A percentile compares a stretch with the other conserved stretches of the same genome.
These are phyloP conservation scores for Acronicta alni DNA, from an alignment of 2,888 invertebrate species.

Conservation along the genomic window DNA sequence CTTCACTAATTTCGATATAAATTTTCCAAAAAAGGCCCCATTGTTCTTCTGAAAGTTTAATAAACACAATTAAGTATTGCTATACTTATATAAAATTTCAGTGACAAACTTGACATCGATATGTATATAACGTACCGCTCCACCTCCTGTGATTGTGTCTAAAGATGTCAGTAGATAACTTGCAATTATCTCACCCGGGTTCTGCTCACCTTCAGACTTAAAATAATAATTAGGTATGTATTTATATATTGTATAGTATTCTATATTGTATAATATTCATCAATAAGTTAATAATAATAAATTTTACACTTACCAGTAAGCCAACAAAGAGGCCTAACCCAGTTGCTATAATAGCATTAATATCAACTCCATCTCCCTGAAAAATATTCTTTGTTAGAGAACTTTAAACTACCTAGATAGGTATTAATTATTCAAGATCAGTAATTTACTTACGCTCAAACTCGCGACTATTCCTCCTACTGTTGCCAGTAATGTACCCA, in stretches of 20 bases:
- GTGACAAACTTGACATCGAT: too few relatives aligned
- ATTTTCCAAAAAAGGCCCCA: slow-evolving; percentile 83
- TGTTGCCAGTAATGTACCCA: slow-evolving; percentile 81
- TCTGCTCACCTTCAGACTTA: slow-evolving; percentile 81
- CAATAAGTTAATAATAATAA: background rate
- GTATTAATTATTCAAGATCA: background rate
- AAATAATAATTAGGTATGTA: slow-evolving; percentile 6
- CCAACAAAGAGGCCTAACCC: slow-evolving; percentile 83
- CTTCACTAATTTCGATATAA: slow-evolving; percentile 79
- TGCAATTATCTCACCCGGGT: slow-evolving; percentile 82
- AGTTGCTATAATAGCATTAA: slow-evolving; percentile 81
- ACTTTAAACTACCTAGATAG: background rate
- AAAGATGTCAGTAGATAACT: slow-evolving; percentile 82
- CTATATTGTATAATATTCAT: background rate
- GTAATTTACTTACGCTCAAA: slow-evolving; percentile 79
- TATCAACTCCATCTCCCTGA: slow-evolving; percentile 84
- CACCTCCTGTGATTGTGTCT: slow-evolving; percentile 84
- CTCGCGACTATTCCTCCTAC: slow-evolving; percentile 82
- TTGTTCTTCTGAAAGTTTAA: slow-evolving; percentile 80
- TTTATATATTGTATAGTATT: background rate
- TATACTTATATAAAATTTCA: background rate
- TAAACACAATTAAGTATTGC: background rate
- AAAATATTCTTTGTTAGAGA: slow-evolving; percentile 47
- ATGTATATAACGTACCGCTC: slow-evolving; percentile 75
- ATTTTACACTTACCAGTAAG: slow-evolving; percentile 74